These are phyloP conservation scores for Epistrophe eligans DNA, from an alignment of 2,888 invertebrate species.

Conservation along the genomic window DNA sequence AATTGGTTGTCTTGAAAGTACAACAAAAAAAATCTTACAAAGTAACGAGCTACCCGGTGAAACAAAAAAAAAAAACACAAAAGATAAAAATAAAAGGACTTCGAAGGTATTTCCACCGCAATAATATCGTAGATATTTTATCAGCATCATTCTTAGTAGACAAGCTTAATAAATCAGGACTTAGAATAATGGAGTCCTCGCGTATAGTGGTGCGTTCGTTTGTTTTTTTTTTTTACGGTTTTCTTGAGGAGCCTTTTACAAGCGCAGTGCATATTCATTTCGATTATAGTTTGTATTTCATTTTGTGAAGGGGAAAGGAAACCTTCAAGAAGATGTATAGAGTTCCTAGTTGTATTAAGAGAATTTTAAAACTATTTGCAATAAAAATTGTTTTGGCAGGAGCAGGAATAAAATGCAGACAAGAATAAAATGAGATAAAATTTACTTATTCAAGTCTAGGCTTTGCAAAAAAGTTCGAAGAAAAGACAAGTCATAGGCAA, in stretches of 20 bases:
- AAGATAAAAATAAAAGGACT: slow-evolving; percentile 9
- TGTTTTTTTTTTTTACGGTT: slow-evolving; percentile 36
- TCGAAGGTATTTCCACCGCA: slow-evolving; percentile 39
- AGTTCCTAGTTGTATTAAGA: neutral
- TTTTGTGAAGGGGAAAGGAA: neutral
- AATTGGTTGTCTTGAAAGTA: slow-evolving; percentile 62
- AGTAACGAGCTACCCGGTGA: slow-evolving; percentile 20
- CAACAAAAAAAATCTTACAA: neutral
- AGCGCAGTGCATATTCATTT: slow-evolving; percentile 67
- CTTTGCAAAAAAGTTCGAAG: neutral
- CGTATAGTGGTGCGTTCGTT: slow-evolving; percentile 38
- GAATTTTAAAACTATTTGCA: slow-evolving; percentile 3
- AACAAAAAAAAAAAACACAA: neutral
- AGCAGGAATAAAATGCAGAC: neutral
- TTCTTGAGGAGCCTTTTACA: slow-evolving; percentile 41
- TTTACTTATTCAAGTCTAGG: neutral
- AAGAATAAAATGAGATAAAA: neutral
- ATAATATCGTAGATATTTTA: slow-evolving; percentile 72
- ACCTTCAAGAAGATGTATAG: slow-evolving; percentile 1
- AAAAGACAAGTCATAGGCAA: neutral
- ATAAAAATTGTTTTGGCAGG: neutral
- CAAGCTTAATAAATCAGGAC: slow-evolving; percentile 73
- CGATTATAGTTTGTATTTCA: slow-evolving; percentile 42
- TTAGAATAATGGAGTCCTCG: slow-evolving; percentile 72
- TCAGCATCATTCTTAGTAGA: slow-evolving; percentile 64